Conservation (phyloP, 2,113 vertebrate species). For the Sigmodon hispidus region DNA sequence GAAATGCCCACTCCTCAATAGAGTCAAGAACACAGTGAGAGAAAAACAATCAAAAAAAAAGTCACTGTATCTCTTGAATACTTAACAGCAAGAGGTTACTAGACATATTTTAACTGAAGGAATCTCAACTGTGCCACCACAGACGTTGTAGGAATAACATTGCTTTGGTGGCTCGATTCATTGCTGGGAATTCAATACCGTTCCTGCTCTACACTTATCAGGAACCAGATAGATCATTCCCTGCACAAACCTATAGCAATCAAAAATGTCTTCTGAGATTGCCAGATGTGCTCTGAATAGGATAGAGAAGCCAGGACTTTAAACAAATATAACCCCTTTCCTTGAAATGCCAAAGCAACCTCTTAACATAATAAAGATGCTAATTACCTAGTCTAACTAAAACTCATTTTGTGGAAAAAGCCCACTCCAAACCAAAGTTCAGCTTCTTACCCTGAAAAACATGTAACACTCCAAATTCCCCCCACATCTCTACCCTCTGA, state of each 20-base stretch:
- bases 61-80: not conserved
- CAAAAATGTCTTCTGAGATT: not conserved
- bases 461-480: rapidly evolving
- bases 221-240: not conserved
- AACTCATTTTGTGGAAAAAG: conserved; percentile 39
- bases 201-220: not conserved
- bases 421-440: not conserved
- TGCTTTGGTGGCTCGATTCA: not conserved
- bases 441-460: not conserved
- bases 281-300: not conserved
- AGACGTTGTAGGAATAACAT: not conserved
- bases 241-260: not conserved
- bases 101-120: not conserved
- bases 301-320: not conserved
- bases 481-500: not conserved
- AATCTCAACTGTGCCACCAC: not conserved
- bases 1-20: not conserved
- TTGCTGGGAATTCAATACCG: not conserved
- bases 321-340: not conserved
- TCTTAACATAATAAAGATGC: conserved; percentile 23
- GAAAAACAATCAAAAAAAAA: not conserved
- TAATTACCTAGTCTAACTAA: conserved; percentile 42
- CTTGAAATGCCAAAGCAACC: not conserved
- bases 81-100: not conserved
- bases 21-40: not conserved